A percentile compares a stretch with the other conserved stretches of the same genome.
Conservation (phyloP, 1,140 invertebrate genomes). For the Fopius arisanus region DNA sequence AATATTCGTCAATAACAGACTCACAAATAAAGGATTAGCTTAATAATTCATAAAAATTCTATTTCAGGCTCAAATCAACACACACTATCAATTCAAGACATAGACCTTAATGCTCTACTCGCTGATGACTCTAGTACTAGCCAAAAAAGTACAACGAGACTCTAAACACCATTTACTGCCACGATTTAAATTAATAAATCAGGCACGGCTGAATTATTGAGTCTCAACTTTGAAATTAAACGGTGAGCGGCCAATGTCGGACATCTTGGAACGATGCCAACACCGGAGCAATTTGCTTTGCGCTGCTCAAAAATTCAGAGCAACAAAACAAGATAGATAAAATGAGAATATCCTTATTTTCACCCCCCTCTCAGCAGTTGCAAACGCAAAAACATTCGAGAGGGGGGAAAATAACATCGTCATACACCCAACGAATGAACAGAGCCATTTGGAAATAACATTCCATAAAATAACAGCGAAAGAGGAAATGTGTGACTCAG, state of each 20-base stretch:
- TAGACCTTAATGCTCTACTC: conserved; percentile 58
- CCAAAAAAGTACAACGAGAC: conserved; percentile 31
- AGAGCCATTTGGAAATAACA: background rate
- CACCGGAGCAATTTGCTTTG: conserved; percentile 14
- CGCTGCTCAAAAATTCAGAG: background rate
- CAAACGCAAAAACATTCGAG: background rate
- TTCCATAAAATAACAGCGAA: background rate
- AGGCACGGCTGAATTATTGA: conserved; percentile 37
- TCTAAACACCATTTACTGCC: conserved; percentile 29
- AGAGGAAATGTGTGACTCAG: background rate
- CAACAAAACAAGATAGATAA: background rate
- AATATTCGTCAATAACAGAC: too few relatives aligned
- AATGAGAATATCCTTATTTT: background rate
- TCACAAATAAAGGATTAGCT: too few relatives aligned
- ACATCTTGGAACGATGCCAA: conserved; percentile 55
- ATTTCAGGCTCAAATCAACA: conserved; percentile 54
- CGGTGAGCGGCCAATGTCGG: conserved; percentile 28
- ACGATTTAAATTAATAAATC: conserved; percentile 36
- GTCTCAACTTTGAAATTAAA: conserved; percentile 28
- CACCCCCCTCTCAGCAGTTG: background rate
- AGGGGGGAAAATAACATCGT: background rate
- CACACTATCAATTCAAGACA: conserved; percentile 47
- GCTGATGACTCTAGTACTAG: conserved; percentile 46
- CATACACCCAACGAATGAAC: background rate
- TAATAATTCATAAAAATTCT: background rate